These are phyloP conservation scores for Glaucomys volans DNA, from an alignment of 2,113 vertebrate species.

Conservation along the genomic window DNA sequence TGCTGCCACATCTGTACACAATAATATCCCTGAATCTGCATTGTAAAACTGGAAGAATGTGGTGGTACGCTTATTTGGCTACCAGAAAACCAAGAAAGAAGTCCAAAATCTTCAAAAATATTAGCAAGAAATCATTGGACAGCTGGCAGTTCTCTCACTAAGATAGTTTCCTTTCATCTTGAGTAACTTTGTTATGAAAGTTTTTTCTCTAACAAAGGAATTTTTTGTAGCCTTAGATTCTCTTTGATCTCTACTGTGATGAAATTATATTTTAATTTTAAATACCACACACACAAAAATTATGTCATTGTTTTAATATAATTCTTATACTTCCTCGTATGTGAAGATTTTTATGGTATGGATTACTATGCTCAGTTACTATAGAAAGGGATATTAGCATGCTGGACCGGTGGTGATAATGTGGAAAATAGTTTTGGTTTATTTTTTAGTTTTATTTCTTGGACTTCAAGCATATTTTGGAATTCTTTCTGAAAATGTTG, in stretches of 20 bases:
- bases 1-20: slow-evolving; percentile 98
- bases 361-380: background rate
- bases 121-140: slow-evolving; percentile 91
- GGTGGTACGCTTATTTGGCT: slow-evolving; percentile 97
- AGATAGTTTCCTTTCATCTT: background rate
- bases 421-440: background rate
- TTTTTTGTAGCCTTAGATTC: background rate
- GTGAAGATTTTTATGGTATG: background rate
- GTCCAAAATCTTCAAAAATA: slow-evolving; percentile 95
- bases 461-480: background rate
- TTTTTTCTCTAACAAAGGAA: background rate
- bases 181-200: background rate
- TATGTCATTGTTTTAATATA: background rate
- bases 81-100: slow-evolving; percentile 94
- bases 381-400: background rate
- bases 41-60: slow-evolving; percentile 99
- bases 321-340: background rate
- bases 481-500: background rate
- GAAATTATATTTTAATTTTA: slow-evolving; percentile 15
- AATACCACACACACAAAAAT: background rate
- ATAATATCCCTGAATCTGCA: slow-evolving; percentile 94
- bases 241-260: background rate
- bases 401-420: background rate
- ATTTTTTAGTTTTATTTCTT: background rate
- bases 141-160: slow-evolving; percentile 95